These are phyloP conservation scores for Drosophila yakuba DNA, from an alignment of 1,140 invertebrate species.

Conservation along the genomic window DNA sequence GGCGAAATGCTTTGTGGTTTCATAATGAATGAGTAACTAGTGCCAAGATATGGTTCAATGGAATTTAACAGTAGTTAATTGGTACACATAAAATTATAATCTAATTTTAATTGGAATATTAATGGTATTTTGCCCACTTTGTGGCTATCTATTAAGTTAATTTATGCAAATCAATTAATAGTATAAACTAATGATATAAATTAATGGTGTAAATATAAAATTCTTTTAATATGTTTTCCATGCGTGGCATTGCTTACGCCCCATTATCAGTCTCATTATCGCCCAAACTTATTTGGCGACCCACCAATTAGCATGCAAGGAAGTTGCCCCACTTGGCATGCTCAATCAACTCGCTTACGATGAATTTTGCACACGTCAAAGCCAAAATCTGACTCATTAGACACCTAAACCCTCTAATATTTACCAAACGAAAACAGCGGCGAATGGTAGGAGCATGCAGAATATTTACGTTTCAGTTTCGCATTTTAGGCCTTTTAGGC, in stretches of 20 bases:
- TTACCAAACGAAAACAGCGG: constrained; percentile 31
- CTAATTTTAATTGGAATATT: background rate
- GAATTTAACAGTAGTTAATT: background rate
- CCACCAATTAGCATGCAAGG: constrained; percentile 2
- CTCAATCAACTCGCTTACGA: constrained; percentile 23
- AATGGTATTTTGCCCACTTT: too few relatives aligned
- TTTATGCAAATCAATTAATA: too few relatives aligned
- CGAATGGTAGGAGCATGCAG: background rate
- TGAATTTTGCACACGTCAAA: constrained; percentile 41
- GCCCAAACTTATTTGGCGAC: background rate
- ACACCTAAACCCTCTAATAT: constrained; percentile 18
- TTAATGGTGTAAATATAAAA: too few relatives aligned
- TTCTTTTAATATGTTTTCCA: too few relatives aligned
- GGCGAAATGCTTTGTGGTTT: constrained; percentile 8
- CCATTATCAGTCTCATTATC: background rate
- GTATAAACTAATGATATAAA: too few relatives aligned
- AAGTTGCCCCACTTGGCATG: constrained; percentile 8
- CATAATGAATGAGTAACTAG: constrained; percentile 13
- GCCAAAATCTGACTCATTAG: constrained; percentile 55
- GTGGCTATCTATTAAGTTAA: too few relatives aligned
- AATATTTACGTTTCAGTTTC: constrained; percentile 38
- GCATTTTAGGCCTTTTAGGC: constrained; percentile 31
- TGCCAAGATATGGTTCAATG: background rate
- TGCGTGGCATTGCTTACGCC: background rate
- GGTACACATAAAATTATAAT: too few relatives aligned